Conservation (phyloP, 30 jellyfish, hydroid and myxozoan species). For the Morbakka virulenta region DNA sequence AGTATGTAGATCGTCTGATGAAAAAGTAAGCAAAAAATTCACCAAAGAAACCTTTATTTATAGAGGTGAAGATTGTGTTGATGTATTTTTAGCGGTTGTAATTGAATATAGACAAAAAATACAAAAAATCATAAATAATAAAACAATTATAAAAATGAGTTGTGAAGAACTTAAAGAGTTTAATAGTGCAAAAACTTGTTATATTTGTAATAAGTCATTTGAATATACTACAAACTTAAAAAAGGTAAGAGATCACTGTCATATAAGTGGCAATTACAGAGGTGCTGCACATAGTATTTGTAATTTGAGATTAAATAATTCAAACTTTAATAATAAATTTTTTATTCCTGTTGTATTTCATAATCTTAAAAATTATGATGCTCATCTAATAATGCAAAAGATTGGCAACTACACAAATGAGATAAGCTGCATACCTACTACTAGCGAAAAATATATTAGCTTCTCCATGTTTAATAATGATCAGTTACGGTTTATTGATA, state of each 20-base stretch:
- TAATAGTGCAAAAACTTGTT: not conserved
- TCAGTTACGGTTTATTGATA: conserved; percentile 31
- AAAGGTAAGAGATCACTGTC: conserved; percentile 45
- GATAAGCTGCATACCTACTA: conserved; percentile 11
- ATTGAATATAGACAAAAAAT: too few species aligned
- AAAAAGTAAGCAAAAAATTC: not conserved
- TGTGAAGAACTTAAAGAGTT: conserved; percentile 3
- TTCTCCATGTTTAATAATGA: conserved; percentile 21
- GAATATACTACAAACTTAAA: conserved; percentile 15
- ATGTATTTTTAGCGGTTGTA: conserved; percentile 8
- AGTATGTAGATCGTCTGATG: conserved; percentile 4
- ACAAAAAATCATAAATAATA: conserved; percentile 3
- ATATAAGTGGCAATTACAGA: conserved; percentile 50
- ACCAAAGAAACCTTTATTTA: conserved; percentile 11
- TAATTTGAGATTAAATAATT: conserved; percentile 15
- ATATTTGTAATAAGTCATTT: conserved; percentile 25
- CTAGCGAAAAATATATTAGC: conserved; percentile 27
- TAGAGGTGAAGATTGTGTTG: conserved; percentile 41
- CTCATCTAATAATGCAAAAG: conserved; percentile 43
- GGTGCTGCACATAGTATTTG: conserved; percentile 53
- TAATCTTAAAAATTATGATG: conserved; percentile 49
- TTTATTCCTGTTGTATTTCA: conserved; percentile 58
- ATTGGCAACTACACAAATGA: too few species aligned
- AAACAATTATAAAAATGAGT: conserved; percentile 14
- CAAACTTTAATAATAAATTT: conserved; percentile 20